Evolutionary conservation across 2,113 vertebrate genomes (phyloP), one percentile per base, ranked within the genome.

Genomic region (Sorex araneus): DNA sequence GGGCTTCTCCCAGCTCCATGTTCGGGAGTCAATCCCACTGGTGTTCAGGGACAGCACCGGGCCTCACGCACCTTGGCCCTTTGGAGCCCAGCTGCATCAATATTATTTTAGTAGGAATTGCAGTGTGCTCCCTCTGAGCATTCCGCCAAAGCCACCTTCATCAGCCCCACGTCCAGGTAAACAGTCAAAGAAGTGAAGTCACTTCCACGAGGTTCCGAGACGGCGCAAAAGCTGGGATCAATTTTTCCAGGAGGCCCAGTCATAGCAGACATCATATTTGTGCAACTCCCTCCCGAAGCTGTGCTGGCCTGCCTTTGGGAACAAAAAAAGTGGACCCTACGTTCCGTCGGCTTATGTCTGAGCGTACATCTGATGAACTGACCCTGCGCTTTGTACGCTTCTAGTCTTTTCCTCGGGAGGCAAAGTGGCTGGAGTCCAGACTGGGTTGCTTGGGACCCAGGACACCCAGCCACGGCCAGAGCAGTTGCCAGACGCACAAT

Each of bases 321-420:
- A 70, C 89, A 91, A 89, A 60, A 60, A 43, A 81, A 89, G 77
- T 57, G n/a, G 30, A 89, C 43, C 7, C 9, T 78, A 85, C 47
- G 11, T 87, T 90, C 87, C 43, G 19, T 74, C 83, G 34, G 19
- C 21, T 57, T 15, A 63, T 85, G 21, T 69, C 63, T 81, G 73
- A 43, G n/a, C 27, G 9, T 54, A 47, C n/a, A n/a, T 70, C 57
- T 21, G 25, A 50, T 69, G 18, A 63, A 63, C 69, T 84, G 74
- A 57, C 77, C 87, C 93, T 83, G 74, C 67, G 66, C 36, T 50
- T 81, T 8, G 30, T 47, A 43, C 5, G 36, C 83, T 82, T 76
- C 36, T 60, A 5, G 64, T 75, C 32, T 91, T 95, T 94, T 82
- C 90, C 43, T 80, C 47, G 8, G n/a, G 63, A 84, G 30, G 30